A percentile compares a stretch with the other conserved stretches of the same genome.
phyloP scores from a whole-genome alignment of 2,797 vertebrate species.

The Peromyscus melanophrys region DNA sequence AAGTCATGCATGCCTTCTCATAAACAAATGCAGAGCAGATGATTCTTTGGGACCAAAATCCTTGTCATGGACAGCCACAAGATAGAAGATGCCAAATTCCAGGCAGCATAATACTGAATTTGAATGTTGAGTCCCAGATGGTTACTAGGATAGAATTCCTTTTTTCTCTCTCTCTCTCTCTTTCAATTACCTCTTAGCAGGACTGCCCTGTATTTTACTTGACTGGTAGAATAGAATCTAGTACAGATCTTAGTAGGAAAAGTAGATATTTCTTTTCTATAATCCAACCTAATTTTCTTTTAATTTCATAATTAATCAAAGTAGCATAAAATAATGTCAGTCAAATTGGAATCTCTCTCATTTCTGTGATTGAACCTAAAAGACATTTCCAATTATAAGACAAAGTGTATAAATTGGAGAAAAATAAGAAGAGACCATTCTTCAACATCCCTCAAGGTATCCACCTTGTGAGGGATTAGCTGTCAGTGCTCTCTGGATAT shows the following conservation, averaged over 20 bases:
- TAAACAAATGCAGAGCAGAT: background rate
- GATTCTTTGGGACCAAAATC: background rate
- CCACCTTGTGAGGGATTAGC: background rate
- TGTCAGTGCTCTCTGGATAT: background rate
- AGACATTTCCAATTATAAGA: background rate
- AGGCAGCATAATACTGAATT: background rate
- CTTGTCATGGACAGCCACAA: background rate
- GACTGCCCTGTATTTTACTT: background rate
- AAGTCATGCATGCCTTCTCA: background rate
- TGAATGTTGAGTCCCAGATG: background rate
- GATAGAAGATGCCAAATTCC: background rate
- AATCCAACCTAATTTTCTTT: background rate
- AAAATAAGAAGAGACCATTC: background rate
- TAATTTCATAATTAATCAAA: conserved; percentile 17
- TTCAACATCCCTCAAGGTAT: background rate
- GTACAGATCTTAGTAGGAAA: background rate
- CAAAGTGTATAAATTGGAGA: background rate
- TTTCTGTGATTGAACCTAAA: background rate
- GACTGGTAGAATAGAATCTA: conserved; percentile 3
- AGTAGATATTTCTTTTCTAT: conserved; percentile 1
- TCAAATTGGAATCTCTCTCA: background rate
- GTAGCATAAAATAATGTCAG: background rate
- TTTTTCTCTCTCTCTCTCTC: background rate
- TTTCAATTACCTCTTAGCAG: background rate
- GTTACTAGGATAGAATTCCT: background rate